Conservation (phyloP, 2,113 vertebrate species). For the Anas platyrhynchos region DNA sequence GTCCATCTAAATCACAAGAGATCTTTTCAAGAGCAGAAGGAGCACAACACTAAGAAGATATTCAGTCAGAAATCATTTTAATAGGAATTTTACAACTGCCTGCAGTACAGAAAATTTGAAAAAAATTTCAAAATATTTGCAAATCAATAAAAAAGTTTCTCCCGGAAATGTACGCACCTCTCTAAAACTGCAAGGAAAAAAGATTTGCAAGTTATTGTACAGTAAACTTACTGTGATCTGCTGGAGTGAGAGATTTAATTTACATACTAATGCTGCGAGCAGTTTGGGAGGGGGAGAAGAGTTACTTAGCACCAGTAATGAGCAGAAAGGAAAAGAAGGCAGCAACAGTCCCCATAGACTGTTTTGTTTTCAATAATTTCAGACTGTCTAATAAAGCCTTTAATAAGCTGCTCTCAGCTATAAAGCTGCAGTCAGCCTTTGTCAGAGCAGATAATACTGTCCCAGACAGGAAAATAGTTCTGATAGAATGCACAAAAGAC, state of each 20-base stretch:
- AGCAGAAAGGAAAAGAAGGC: slow-evolving; percentile 30
- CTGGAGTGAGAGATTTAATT: slow-evolving; percentile 51
- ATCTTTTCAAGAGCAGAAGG: neutral
- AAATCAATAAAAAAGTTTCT: slow-evolving; percentile 24
- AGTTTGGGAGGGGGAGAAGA: slow-evolving; percentile 8
- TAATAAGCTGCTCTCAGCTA: slow-evolving; percentile 36
- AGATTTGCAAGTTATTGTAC: neutral
- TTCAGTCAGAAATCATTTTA: neutral
- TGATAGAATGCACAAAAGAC: neutral
- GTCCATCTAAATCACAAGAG: neutral
- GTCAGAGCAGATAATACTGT: slow-evolving; percentile 31
- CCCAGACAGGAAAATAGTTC: slow-evolving; percentile 12
- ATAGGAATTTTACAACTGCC: neutral
- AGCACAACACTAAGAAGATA: neutral
- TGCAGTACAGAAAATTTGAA: neutral
- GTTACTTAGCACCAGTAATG: slow-evolving; percentile 54
- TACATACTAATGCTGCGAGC: slow-evolving; percentile 61
- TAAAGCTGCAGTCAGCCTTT: slow-evolving; percentile 38
- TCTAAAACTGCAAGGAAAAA: slow-evolving; percentile 3
- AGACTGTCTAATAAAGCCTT: slow-evolving; percentile 38
- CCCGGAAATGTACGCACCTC: slow-evolving; percentile 26
- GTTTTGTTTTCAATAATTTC: slow-evolving; percentile 67
- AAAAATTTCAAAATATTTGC: neutral
- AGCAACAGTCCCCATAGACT: slow-evolving; percentile 18
- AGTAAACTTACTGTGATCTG: slow-evolving; percentile 6